These are phyloP conservation scores for Papilio glaucus DNA, from an alignment of 1,140 invertebrate genomes.

Conservation along the genomic window DNA sequence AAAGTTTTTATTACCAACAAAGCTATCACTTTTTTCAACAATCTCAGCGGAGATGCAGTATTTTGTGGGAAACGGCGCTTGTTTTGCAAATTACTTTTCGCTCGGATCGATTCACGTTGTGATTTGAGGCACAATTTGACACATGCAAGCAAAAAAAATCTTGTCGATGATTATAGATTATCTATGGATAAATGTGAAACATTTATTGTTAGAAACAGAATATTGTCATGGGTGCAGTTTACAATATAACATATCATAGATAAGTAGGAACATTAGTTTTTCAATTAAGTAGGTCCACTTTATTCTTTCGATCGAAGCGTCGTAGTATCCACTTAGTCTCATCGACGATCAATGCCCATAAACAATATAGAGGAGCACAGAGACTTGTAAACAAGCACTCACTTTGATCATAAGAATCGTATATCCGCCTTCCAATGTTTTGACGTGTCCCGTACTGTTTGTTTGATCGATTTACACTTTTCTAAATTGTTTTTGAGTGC, in stretches of 20 bases:
- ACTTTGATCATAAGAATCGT: conserved; percentile 24
- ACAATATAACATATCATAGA: background rate
- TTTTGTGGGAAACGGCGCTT: background rate
- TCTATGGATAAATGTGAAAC: too few species aligned
- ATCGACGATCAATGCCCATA: conserved; percentile 21
- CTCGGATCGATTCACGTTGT: too few species aligned
- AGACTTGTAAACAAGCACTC: conserved; percentile 29
- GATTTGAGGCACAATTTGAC: background rate
- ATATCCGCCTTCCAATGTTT: conserved; percentile 25
- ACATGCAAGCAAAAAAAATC: too few species aligned
- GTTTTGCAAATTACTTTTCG: background rate
- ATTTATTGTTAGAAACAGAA: too few species aligned
- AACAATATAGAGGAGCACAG: conserved; percentile 25
- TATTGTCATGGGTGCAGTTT: too few species aligned
- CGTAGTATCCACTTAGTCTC: conserved; percentile 10
- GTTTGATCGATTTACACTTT: conserved; percentile 9
- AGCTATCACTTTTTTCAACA: too few species aligned
- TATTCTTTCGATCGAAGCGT: background rate
- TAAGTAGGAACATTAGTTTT: background rate
- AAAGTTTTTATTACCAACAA: too few species aligned
- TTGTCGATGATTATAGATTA: too few species aligned
- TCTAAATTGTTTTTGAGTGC: conserved; percentile 20
- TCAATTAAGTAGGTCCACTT: background rate
- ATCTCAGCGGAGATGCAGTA: background rate
- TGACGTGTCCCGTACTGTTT: conserved; percentile 25